Evolutionary conservation across 2,797 vertebrate species (phyloP).

Genomic region (Anguilla marmorata): DNA sequence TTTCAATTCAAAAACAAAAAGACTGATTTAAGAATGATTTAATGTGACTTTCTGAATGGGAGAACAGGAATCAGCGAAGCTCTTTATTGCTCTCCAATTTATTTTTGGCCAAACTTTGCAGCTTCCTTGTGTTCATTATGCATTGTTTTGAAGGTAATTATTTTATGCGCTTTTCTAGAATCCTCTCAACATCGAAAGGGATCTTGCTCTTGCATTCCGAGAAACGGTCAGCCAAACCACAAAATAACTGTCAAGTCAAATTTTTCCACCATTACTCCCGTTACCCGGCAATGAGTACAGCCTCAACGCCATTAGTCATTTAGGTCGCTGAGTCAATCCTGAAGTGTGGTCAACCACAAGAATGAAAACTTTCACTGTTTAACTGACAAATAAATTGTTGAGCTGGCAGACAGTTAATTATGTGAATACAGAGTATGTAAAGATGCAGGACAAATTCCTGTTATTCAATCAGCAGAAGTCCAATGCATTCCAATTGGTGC

Average conservation of each 20-base stretch:
- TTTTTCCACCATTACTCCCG: constrained; percentile 8
- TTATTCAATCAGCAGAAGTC: background rate
- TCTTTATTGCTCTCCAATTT: background rate
- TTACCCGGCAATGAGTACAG: background rate
- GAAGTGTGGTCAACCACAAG: constrained; percentile 45
- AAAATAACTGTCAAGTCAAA: constrained; percentile 17
- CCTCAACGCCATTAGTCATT: background rate
- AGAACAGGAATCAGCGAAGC: background rate
- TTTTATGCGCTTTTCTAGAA: background rate
- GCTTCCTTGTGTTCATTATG: background rate
- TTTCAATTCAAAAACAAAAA: background rate
- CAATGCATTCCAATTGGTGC: background rate
- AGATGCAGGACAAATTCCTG: background rate
- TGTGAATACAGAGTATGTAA: background rate
- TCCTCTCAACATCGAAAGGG: background rate
- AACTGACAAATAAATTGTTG: constrained; percentile 52
- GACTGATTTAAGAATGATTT: background rate
- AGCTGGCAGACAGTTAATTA: background rate
- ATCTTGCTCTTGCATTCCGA: constrained; percentile 1
- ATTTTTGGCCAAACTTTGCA: background rate
- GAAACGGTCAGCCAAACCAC: constrained; percentile 16
- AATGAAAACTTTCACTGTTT: constrained; percentile 50
- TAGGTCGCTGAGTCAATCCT: constrained; percentile 59
- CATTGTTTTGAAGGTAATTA: background rate
- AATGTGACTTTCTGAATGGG: background rate